These are phyloP conservation scores for Pantelozetes paolii DNA, from an alignment of 2,888 invertebrate genomes.

Conservation along the genomic window DNA sequence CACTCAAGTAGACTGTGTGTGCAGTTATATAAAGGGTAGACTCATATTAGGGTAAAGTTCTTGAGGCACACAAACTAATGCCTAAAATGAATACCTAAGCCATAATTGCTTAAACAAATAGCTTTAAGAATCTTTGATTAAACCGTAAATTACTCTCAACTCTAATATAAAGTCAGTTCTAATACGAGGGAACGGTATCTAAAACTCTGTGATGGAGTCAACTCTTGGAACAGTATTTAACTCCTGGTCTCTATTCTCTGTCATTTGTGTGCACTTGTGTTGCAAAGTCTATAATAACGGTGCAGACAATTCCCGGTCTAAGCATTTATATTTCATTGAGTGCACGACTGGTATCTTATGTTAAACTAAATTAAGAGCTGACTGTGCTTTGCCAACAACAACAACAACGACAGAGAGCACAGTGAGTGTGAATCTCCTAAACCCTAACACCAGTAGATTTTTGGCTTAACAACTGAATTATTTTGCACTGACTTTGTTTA, in stretches of 20 bases:
- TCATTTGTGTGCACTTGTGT: background rate
- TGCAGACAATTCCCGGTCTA: background rate
- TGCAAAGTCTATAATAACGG: background rate
- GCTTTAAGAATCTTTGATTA: constrained; percentile 29
- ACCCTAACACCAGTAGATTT: constrained; percentile 12
- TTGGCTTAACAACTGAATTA: background rate
- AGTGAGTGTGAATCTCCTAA: background rate
- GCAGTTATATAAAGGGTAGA: background rate
- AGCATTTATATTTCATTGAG: constrained; percentile 14
- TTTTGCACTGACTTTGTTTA: background rate
- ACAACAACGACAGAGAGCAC: background rate
- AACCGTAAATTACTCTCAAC: constrained; percentile 18
- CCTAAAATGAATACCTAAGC: constrained; percentile 6
- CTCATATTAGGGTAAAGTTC: background rate
- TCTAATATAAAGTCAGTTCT: background rate
- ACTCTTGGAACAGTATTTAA: background rate
- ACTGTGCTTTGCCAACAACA: constrained; percentile 5
- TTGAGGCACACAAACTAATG: background rate
- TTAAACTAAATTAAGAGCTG: constrained; percentile 17
- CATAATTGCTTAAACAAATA: constrained; percentile 31
- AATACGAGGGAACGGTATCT: background rate
- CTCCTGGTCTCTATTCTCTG: background rate
- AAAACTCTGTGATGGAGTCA: background rate
- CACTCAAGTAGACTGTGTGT: background rate
- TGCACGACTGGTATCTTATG: background rate